Evolutionary conservation across 2,797 vertebrate genomes (phyloP).

Genomic region (Corythornis leucogaster): DNA sequence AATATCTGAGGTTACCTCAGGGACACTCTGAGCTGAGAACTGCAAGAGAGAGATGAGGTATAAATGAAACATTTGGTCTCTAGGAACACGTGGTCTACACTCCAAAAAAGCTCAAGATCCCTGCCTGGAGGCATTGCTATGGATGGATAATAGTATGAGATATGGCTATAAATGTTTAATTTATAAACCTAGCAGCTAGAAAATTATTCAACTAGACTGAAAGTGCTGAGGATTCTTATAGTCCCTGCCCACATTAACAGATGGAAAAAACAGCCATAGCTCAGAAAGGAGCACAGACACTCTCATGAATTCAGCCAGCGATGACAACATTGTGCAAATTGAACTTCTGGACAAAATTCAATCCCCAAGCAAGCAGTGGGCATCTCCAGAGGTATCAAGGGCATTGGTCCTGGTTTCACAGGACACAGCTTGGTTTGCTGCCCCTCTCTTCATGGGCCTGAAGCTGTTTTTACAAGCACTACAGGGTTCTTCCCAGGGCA

Average conservation of each 20-base stretch:
- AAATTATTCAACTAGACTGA: conserved; percentile 57
- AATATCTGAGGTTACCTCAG: neutral
- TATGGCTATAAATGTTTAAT: conserved; percentile 29
- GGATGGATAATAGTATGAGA: conserved; percentile 29
- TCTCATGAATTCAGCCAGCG: neutral
- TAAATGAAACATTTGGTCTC: conserved; percentile 15
- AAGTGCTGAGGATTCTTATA: conserved; percentile 55
- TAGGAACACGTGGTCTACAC: neutral
- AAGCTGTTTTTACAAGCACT: neutral
- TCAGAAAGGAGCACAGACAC: neutral
- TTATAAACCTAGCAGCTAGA: conserved; percentile 51
- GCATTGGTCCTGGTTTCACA: neutral
- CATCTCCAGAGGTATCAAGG: neutral
- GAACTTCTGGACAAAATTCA: neutral
- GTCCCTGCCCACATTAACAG: conserved; percentile 29
- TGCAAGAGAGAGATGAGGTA: neutral
- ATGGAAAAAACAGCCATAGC: conserved; percentile 14
- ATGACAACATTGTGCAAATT: neutral
- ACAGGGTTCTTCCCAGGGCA: neutral
- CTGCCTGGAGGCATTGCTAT: conserved; percentile 4
- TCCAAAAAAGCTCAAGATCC: conserved; percentile 20
- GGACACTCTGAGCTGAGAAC: conserved; percentile 4
- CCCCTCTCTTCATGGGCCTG: neutral
- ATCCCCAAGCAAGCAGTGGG: neutral
- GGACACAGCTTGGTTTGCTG: neutral